A percentile compares a stretch with the other conserved stretches of the same genome.
These are phyloP conservation scores for Cataglyphis rosenhaueri DNA, from an alignment of 2,888 invertebrate genomes.

Conservation along the genomic window DNA sequence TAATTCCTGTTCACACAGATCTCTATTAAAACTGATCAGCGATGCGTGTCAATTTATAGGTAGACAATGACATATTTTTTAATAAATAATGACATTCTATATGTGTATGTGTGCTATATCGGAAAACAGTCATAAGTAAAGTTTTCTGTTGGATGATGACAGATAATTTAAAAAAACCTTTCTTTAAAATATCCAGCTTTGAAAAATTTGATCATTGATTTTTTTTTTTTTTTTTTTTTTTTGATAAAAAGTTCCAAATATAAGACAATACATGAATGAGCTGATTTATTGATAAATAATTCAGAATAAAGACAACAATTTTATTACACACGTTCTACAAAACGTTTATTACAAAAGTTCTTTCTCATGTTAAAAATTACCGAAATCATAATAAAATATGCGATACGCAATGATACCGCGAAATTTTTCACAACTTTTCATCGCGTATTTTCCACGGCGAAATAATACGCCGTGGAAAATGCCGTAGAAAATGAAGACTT, in stretches of 20 bases:
- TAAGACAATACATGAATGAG: background rate
- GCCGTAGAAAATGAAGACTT: background rate
- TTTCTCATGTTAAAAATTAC: background rate
- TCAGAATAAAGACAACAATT: background rate
- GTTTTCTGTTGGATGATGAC: background rate
- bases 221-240: background rate
- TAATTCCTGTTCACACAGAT: constrained; percentile 15
- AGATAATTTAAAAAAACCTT: background rate
- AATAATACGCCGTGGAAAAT: constrained; percentile 17
- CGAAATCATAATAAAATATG: background rate
- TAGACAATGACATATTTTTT: too few relatives aligned
- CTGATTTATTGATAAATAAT: constrained; percentile 17
- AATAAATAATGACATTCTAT: background rate
- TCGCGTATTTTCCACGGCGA: background rate
- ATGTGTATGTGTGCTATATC: too few relatives aligned
- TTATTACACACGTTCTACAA: background rate
- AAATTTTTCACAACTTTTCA: background rate
- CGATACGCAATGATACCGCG: background rate
- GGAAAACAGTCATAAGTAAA: constrained; percentile 1
- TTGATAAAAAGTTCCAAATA: background rate
- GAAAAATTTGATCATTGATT: background rate
- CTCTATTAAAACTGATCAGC: constrained; percentile 1
- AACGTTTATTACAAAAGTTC: too few relatives aligned
- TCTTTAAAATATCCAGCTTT: background rate
- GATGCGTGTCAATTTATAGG: background rate